Evolutionary conservation across 2,113 vertebrate species (phyloP).

Genomic region (Cepphus grylle): DNA sequence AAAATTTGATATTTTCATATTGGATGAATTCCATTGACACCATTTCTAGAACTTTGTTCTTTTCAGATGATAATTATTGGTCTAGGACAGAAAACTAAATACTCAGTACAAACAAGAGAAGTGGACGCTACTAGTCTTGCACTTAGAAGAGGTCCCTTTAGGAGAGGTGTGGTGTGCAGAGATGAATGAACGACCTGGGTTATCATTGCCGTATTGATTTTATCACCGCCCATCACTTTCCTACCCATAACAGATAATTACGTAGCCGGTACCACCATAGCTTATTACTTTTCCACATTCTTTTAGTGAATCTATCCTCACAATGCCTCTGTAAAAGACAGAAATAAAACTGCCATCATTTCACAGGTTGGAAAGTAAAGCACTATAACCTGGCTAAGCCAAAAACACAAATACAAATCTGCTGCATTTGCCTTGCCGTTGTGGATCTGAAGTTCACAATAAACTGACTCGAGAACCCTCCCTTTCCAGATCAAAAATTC

Average conservation of each 20-base stretch:
- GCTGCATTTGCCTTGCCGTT: neutral
- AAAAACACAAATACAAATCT: neutral
- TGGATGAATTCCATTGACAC: neutral
- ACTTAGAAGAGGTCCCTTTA: neutral
- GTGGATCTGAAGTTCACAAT: neutral
- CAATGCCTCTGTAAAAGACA: neutral
- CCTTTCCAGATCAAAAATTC: neutral
- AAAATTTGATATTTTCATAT: neutral
- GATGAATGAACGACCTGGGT: neutral
- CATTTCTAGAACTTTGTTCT: neutral
- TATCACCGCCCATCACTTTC: neutral
- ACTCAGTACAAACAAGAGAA: neutral
- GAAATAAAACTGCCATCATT: neutral
- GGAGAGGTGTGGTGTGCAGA: neutral
- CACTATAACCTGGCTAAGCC: neutral
- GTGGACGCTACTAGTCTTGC: neutral
- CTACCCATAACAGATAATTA: neutral
- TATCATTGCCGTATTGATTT: neutral
- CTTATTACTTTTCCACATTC: neutral
- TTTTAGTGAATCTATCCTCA: neutral
- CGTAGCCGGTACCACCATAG: neutral
- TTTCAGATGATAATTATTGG: neutral
- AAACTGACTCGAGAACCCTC: neutral
- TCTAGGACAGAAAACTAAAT: neutral
- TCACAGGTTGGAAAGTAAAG: neutral